Percentiles rank a stretch among this genome's conserved stretches.
Evolutionary conservation across 1,140 invertebrate genomes (phyloP).

Genomic region (Aphaenogaster ashmeadi): DNA sequence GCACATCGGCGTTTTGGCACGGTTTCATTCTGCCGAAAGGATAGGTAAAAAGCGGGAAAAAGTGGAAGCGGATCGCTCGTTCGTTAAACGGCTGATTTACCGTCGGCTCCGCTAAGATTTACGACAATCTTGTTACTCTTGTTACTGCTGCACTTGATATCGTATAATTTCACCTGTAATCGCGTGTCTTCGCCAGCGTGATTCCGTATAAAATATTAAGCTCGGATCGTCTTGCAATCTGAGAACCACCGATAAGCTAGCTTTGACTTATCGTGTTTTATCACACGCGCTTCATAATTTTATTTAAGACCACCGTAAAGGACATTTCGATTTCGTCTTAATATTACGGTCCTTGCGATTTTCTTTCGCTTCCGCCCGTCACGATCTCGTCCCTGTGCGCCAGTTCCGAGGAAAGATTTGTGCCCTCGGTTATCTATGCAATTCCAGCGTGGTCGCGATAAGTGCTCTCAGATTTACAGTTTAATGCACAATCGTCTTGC

Average conservation of each 20-base stretch:
- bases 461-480: conserved; percentile 71
- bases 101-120: conserved; percentile 18
- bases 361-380: conserved; percentile 26
- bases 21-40: conserved; percentile 34
- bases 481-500: conserved; percentile 69
- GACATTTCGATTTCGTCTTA: conserved; percentile 20
- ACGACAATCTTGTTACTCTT: conserved; percentile 1
- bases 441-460: conserved; percentile 64
- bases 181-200: neutral
- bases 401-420: conserved; percentile 51
- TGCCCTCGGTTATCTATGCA: conserved; percentile 60
- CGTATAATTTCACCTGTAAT: neutral
- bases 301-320: neutral
- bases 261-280: neutral
- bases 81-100: conserved; percentile 36
- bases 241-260: neutral
- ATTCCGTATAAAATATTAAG: neutral
- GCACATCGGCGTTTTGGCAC: conserved; percentile 37
- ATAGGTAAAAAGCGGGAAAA: conserved; percentile 16
- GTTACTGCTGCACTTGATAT: neutral
- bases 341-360: neutral
- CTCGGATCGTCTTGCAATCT: neutral
- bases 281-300: neutral
- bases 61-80: neutral
- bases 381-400: conserved; percentile 1